Evolutionary conservation across 2,797 vertebrate species (phyloP).

Genomic region (Phataginus tricuspis): DNA sequence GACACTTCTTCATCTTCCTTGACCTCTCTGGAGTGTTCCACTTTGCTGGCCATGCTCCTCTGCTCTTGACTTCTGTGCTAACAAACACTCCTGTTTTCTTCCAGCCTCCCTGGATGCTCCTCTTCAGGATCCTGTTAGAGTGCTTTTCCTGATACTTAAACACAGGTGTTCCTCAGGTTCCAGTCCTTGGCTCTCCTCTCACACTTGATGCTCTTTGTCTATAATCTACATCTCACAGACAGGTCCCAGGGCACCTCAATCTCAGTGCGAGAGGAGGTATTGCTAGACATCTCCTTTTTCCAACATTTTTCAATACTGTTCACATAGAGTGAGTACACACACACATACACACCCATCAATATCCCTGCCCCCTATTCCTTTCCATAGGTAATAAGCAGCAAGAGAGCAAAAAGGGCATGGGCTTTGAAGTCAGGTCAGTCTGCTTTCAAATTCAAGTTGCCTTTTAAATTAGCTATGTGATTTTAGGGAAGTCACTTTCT

Average conservation of each 20-base stretch:
- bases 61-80: neutral
- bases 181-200: neutral
- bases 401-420: neutral
- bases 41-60: neutral
- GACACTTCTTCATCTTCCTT: neutral
- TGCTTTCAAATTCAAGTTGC: conserved; percentile 48
- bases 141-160: neutral
- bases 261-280: neutral
- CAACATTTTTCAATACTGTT: neutral
- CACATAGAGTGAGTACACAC: neutral
- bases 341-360: neutral
- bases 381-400: neutral
- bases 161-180: neutral
- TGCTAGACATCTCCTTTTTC: neutral
- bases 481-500: neutral
- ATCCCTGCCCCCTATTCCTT: neutral
- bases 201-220: neutral
- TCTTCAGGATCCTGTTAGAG: neutral
- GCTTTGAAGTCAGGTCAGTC: neutral
- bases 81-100: neutral
- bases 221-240: neutral
- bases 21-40: neutral
- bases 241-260: neutral
- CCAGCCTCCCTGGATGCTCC: neutral
- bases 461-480: conserved; percentile 1